Conservation (phyloP, 1,140 invertebrate genomes). For the Drosophila simulans region DNA sequence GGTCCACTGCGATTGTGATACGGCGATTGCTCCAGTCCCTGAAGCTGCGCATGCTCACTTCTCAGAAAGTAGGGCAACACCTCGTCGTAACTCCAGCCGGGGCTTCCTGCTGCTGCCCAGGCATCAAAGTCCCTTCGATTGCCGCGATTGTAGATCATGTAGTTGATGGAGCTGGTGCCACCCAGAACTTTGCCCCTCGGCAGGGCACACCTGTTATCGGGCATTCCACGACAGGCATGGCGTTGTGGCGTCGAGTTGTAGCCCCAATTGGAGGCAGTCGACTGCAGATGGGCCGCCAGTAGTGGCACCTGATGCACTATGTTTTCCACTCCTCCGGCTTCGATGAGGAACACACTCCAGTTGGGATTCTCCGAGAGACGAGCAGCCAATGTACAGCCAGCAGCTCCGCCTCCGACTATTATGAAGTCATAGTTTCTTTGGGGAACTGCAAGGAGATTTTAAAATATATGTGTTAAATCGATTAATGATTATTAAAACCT, state of each 20-base stretch:
- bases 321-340: conserved; percentile 89
- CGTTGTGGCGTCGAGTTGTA: conserved; percentile 88
- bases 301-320: conserved; percentile 89
- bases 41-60: conserved; percentile 87
- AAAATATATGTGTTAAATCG: neutral
- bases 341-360: conserved; percentile 87
- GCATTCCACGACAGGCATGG: conserved; percentile 86
- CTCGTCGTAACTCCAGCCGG: conserved; percentile 90
- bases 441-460: conserved; percentile 41
- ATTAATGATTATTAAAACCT: conserved; percentile 4
- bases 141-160: conserved; percentile 95
- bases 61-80: conserved; percentile 89
- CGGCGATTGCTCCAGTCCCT: conserved; percentile 84
- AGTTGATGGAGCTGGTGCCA: conserved; percentile 92
- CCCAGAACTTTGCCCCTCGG: conserved; percentile 89
- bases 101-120: conserved; percentile 89
- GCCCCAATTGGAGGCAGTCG: conserved; percentile 88
- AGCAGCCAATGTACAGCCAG: conserved; percentile 93
- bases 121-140: conserved; percentile 90
- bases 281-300: conserved; percentile 86
- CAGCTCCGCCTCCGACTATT: conserved; percentile 94
- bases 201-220: conserved; percentile 86
- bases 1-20: conserved; percentile 87
- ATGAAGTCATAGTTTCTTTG: conserved; percentile 90
- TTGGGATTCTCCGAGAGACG: conserved; percentile 86